phyloP scores from a whole-genome alignment of 64 coral and sea anemone species.

The Stichodactyla mertensii region DNA sequence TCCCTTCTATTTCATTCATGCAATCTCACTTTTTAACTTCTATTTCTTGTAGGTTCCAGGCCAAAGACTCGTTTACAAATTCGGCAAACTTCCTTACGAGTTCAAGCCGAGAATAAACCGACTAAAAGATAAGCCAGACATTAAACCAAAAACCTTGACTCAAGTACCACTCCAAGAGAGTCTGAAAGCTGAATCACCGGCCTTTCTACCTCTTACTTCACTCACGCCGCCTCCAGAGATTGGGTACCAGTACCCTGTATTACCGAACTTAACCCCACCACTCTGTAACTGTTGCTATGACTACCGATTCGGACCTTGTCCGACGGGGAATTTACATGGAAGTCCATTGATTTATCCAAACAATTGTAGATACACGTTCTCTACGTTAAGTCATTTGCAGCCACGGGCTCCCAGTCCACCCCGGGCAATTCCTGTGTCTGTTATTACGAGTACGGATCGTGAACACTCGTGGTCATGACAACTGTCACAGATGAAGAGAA shows the following conservation, averaged over 20 bases:
- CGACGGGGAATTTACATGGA: not conserved
- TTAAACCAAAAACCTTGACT: not conserved
- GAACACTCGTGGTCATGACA: not conserved
- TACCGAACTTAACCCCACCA: not conserved
- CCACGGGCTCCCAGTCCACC: not conserved
- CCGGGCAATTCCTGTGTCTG: conserved; percentile 9
- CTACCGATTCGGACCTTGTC: not conserved
- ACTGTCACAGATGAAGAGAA: not conserved
- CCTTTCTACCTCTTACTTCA: conserved; percentile 7
- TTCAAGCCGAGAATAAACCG: conserved; percentile 17
- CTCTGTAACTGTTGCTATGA: conserved; percentile 17
- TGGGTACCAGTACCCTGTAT: not conserved
- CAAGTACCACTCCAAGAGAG: not conserved
- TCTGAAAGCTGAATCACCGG: conserved; percentile 4
- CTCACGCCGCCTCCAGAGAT: conserved; percentile 21
- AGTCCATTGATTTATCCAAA: conserved; percentile 10
- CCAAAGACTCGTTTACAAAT: conserved; percentile 27
- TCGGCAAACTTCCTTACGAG: conserved; percentile 32
- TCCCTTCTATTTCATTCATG: too few species aligned
- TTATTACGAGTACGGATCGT: conserved; percentile 24
- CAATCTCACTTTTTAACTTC: too few species aligned
- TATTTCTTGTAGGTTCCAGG: conserved; percentile 17
- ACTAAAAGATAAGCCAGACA: not conserved
- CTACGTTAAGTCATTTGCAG: not conserved
- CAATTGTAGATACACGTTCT: not conserved